These are phyloP conservation scores for Harpalus rubripes DNA, from an alignment of 2,888 invertebrate genomes.

Conservation along the genomic window DNA sequence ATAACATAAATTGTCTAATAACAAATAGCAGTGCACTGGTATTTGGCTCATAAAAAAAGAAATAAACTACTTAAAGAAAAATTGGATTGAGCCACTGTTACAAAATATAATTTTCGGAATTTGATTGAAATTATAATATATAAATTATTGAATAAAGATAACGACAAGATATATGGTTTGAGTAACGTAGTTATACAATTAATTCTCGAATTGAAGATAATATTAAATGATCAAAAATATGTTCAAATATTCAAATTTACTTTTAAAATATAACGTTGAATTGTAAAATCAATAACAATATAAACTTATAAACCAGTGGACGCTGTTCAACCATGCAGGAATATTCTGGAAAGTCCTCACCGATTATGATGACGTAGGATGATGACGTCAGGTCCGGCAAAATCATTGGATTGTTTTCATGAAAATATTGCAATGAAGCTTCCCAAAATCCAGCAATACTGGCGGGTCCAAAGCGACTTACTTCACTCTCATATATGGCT, in stretches of 20 bases:
- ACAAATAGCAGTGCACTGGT: background rate
- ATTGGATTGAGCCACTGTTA: background rate
- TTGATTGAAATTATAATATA: background rate
- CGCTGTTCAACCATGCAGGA: background rate
- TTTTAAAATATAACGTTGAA: background rate
- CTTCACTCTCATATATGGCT: background rate
- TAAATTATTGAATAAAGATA: background rate
- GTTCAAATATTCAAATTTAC: background rate
- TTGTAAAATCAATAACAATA: background rate
- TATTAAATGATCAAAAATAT: background rate
- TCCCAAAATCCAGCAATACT: background rate
- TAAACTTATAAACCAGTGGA: background rate
- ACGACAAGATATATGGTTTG: background rate
- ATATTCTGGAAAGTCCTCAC: background rate
- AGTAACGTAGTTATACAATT: background rate
- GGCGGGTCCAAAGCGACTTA: background rate
- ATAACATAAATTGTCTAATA: background rate
- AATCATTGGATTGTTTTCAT: background rate
- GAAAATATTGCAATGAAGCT: background rate
- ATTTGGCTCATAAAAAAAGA: background rate
- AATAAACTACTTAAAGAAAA: background rate
- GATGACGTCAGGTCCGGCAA: background rate
- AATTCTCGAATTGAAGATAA: background rate
- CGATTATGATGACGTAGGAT: background rate
- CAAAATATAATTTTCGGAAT: background rate